Conservation (phyloP, 2,113 vertebrate species). For the Anhinga anhinga region DNA sequence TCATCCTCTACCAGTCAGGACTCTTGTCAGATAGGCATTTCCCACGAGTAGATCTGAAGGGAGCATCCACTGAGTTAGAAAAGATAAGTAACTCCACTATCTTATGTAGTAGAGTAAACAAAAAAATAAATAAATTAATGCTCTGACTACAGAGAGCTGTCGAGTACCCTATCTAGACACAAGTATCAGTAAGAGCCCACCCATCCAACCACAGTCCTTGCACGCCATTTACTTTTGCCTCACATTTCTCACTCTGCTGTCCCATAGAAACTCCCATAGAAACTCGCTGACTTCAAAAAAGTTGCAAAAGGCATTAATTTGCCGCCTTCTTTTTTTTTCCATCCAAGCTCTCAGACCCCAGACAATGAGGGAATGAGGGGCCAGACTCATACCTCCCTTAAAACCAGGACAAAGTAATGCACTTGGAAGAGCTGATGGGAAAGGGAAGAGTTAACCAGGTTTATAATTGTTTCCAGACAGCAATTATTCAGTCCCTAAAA, state of each 20-base stretch:
- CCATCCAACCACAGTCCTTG: not conserved
- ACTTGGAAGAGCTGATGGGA: not conserved
- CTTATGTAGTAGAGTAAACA: not conserved
- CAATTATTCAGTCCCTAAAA: constrained; percentile 51
- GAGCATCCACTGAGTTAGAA: not conserved
- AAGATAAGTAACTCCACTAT: not conserved
- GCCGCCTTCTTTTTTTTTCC: not conserved
- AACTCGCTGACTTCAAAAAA: not conserved
- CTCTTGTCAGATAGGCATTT: not conserved
- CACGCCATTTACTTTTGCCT: not conserved
- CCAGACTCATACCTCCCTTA: not conserved
- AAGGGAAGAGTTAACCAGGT: constrained; percentile 42
- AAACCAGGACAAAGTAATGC: not conserved
- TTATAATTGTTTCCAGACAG: constrained; percentile 42
- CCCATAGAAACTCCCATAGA: not conserved
- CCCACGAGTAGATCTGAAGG: not conserved
- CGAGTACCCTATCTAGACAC: not conserved
- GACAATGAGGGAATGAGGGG: not conserved
- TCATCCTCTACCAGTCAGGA: not conserved
- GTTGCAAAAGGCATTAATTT: not conserved
- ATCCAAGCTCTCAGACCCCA: not conserved
- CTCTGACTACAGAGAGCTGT: not conserved
- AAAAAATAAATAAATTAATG: not conserved
- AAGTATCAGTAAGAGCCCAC: not conserved
- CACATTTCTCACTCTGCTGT: not conserved